Percentiles rank a stretch among this genome's conserved stretches.
Evolutionary conservation across 1,140 invertebrate genomes (phyloP).

Genomic region (Scaptomyza hsui): DNA sequence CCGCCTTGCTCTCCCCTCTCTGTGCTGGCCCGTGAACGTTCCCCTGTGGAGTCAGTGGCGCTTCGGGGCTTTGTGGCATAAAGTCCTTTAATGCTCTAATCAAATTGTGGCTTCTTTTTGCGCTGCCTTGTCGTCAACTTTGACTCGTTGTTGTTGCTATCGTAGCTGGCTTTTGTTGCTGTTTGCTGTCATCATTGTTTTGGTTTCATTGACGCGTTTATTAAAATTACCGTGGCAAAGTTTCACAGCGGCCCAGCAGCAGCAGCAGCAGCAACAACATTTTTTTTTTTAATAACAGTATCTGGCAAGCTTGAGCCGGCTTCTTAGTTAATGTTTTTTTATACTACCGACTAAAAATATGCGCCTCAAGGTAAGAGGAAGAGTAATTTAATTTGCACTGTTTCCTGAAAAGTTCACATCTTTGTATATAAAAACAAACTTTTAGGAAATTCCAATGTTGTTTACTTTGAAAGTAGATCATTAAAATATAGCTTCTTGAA

Average conservation of each 20-base stretch:
- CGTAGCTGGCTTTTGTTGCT: conserved; percentile 17
- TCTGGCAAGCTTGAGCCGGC: conserved; percentile 14
- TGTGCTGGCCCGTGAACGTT: not conserved
- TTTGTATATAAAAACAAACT: not conserved
- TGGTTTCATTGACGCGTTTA: conserved; percentile 80
- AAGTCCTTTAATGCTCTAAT: conserved; percentile 82
- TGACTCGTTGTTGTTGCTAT: conserved; percentile 31
- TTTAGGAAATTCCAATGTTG: not conserved
- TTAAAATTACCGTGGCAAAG: conserved; percentile 77
- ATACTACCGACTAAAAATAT: conserved; percentile 36
- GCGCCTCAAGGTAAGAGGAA: not conserved
- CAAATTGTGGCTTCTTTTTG: conserved; percentile 81
- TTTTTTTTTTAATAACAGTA: conserved; percentile 65
- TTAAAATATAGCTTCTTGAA: not conserved
- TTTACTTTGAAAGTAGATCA: not conserved
- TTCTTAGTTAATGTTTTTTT: conserved; percentile 40
- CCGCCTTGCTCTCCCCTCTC: no score
- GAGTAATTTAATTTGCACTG: conserved; percentile 26
- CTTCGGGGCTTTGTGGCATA: conserved; percentile 71
- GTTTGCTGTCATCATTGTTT: conserved; percentile 74
- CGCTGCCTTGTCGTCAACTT: conserved; percentile 40
- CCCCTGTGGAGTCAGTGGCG: conserved; percentile 44
- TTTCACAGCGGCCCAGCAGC: conserved; percentile 48
- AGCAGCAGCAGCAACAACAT: conserved; percentile 32
- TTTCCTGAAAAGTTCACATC: not conserved